phyloP scores from a whole-genome alignment of 23 tunicate species.

The Trididemnum nubilum region DNA sequence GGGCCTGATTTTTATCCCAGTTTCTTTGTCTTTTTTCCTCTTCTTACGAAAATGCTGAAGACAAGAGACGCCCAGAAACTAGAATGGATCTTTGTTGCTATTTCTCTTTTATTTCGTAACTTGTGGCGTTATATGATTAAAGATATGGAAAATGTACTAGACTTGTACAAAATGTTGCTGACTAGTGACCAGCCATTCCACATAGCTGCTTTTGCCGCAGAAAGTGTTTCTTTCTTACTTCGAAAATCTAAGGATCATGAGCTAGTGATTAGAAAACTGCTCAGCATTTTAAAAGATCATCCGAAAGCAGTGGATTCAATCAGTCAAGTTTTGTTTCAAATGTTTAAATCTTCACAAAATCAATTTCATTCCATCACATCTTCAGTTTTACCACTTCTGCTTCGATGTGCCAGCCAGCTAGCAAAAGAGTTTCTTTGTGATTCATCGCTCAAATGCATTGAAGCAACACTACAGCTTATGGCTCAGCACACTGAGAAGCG shows the following conservation, averaged over 20 bases:
- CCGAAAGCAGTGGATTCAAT: slow-evolving; percentile 30
- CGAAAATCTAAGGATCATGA: slow-evolving; percentile 54
- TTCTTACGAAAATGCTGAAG: slow-evolving; percentile 49
- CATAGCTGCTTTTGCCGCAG: slow-evolving; percentile 78
- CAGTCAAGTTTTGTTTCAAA: slow-evolving; percentile 48
- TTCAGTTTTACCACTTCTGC: slow-evolving; percentile 38
- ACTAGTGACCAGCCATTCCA: slow-evolving; percentile 59
- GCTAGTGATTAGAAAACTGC: slow-evolving; percentile 46
- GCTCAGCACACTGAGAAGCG: slow-evolving; percentile 48
- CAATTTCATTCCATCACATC: slow-evolving; percentile 52
- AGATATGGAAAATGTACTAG: slow-evolving; percentile 71
- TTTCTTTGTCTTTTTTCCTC: slow-evolving; percentile 56
- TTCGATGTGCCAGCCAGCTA: slow-evolving; percentile 27
- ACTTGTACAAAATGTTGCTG: slow-evolving; percentile 44
- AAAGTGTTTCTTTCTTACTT: slow-evolving; percentile 80
- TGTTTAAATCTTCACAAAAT: slow-evolving; percentile 50
- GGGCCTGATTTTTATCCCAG: slow-evolving; percentile 80
- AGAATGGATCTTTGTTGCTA: slow-evolving; percentile 66
- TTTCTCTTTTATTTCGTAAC: slow-evolving; percentile 67
- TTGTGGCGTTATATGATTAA: slow-evolving; percentile 68
- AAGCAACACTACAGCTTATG: slow-evolving; percentile 36
- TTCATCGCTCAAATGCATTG: slow-evolving; percentile 19
- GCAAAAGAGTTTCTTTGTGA: not conserved
- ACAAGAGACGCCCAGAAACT: slow-evolving; percentile 72
- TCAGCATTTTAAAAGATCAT: slow-evolving; percentile 20